A percentile compares a stretch with the other conserved stretches of the same genome.
Evolutionary conservation across 2,888 invertebrate species (phyloP).

Genomic region (Sinotaia quadrata): DNA sequence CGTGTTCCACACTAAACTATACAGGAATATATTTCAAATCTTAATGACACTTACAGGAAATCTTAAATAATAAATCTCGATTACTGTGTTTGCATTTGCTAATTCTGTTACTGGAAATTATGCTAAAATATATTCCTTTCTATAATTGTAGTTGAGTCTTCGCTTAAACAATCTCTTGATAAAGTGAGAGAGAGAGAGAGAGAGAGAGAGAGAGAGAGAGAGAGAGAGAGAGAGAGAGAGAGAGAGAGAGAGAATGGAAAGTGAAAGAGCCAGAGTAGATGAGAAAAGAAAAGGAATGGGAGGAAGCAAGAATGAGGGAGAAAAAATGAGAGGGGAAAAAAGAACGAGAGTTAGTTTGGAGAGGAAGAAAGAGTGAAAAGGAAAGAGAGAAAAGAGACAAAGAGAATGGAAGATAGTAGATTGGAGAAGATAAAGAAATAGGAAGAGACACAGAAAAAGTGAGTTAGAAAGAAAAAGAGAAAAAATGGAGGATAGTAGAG

Average conservation of each 20-base stretch:
- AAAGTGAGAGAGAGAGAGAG: background rate
- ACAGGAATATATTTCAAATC: too few relatives aligned
- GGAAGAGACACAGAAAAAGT: background rate
- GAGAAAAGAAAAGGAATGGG: too few relatives aligned
- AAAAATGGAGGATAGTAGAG: background rate
- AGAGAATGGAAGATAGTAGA: background rate
- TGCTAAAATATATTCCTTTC: too few relatives aligned
- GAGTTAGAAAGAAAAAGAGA: background rate
- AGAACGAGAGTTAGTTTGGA: background rate
- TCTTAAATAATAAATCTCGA: too few relatives aligned
- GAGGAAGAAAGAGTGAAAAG: background rate
- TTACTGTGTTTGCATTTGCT: too few relatives aligned
- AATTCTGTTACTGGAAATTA: too few relatives aligned
- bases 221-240: background rate
- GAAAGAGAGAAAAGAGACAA: background rate
- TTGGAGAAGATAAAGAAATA: background rate
- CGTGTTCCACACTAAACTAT: too few relatives aligned
- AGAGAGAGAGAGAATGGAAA: background rate
- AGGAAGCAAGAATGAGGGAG: background rate
- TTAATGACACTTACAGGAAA: too few relatives aligned
- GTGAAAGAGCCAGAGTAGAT: background rate
- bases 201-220: background rate
- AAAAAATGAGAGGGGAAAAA: background rate
- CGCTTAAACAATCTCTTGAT: background rate
- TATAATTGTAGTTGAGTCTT: too few relatives aligned